Conservation (phyloP, 2,113 vertebrate genomes). For the Tyto alba region DNA sequence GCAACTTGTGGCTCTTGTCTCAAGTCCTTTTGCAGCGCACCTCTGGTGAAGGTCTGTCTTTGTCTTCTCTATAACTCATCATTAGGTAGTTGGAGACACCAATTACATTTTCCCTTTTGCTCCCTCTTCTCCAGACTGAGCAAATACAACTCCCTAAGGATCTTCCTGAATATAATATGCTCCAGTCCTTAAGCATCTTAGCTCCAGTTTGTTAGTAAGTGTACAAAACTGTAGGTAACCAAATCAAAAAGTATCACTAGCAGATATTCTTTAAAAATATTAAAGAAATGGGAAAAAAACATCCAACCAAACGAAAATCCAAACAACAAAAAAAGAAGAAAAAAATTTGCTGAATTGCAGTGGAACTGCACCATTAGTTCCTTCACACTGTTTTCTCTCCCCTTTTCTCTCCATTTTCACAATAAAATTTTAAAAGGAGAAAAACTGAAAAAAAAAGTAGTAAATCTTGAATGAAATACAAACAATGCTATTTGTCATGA, state of each 20-base stretch:
- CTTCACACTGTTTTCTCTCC: background rate
- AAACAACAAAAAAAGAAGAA: background rate
- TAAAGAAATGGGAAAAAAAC: background rate
- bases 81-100: background rate
- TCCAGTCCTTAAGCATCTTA: background rate
- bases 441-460: background rate
- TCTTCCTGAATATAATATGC: background rate
- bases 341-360: background rate
- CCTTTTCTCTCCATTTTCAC: background rate
- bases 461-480: background rate
- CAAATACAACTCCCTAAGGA: background rate
- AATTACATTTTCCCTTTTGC: background rate
- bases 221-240: background rate
- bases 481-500: background rate
- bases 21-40: background rate
- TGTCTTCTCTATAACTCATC: background rate
- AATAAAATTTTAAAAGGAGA: background rate
- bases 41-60: background rate
- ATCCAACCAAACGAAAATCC: background rate
- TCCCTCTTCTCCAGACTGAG: background rate
- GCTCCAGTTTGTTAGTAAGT: background rate
- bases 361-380: background rate
- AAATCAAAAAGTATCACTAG: background rate
- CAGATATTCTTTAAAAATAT: background rate
- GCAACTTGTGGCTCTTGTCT: accelerated